Evolutionary conservation across 2,888 invertebrate genomes (phyloP).

Genomic region (Nymphalis urticae): DNA sequence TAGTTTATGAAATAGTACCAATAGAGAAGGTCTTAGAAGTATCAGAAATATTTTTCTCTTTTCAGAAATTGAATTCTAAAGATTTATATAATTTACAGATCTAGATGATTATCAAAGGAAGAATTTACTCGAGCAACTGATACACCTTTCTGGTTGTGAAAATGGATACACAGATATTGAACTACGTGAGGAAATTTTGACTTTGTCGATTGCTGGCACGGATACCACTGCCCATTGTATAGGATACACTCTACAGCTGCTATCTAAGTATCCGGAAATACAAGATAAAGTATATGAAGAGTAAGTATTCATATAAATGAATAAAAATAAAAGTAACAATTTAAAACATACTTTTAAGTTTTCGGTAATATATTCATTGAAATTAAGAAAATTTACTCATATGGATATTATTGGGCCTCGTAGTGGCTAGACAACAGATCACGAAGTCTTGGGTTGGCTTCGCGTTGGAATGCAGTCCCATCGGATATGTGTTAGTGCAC

Average conservation of each 20-base stretch:
- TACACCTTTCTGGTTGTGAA: slow-evolving; percentile 73
- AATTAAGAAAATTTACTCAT: no score
- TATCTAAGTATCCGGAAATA: slow-evolving; percentile 71
- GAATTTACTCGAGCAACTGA: slow-evolving; percentile 80
- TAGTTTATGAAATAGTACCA: no score
- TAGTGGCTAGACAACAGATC: background rate
- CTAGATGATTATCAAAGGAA: slow-evolving; percentile 61
- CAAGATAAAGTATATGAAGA: slow-evolving; percentile 73
- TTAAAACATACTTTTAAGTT: no score
- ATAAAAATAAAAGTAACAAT: no score
- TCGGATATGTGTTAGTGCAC: no score
- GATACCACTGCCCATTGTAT: slow-evolving; percentile 74
- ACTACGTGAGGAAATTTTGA: slow-evolving; percentile 81
- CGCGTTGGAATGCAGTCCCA: no score
- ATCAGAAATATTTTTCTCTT: no score
- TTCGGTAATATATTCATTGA: no score
- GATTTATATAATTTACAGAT: slow-evolving; percentile 46
- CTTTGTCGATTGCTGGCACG: slow-evolving; percentile 80
- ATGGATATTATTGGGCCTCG: no score
- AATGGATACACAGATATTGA: slow-evolving; percentile 77
- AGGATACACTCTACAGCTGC: slow-evolving; percentile 67
- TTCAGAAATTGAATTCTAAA: no score
- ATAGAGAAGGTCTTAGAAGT: no score
- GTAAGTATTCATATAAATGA: slow-evolving; percentile 52
- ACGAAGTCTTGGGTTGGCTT: no score